A percentile compares a stretch with the other conserved stretches of the same genome.
phyloP scores from a whole-genome alignment of 2,113 vertebrate genomes.

The Cyphomyrus plagiostoma region DNA sequence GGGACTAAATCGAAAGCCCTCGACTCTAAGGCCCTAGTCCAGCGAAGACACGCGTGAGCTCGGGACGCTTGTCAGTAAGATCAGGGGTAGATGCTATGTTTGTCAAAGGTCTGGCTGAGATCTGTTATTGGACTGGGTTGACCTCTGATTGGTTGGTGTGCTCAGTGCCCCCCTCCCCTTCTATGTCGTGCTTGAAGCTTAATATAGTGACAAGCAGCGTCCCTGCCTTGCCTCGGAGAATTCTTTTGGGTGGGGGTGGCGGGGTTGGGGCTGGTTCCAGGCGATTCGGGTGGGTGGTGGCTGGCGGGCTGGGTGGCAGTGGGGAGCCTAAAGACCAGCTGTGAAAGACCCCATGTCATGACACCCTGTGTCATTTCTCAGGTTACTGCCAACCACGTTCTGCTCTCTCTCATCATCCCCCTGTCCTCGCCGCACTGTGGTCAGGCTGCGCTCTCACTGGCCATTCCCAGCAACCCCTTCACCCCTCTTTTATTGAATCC shows the following conservation, averaged over 20 bases:
- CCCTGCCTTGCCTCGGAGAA: neutral
- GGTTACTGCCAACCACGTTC: conserved; percentile 51
- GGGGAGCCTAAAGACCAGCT: conserved; percentile 47
- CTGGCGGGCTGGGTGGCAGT: conserved; percentile 13
- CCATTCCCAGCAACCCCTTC: neutral
- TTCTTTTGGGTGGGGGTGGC: conserved; percentile 30
- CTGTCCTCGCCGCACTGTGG: neutral
- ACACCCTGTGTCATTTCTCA: conserved; percentile 57
- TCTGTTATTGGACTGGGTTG: neutral
- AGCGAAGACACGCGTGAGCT: neutral
- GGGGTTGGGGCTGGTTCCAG: conserved; percentile 5
- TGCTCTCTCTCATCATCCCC: neutral
- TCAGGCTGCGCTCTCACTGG: neutral
- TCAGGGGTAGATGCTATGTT: neutral
- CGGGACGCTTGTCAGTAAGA: neutral
- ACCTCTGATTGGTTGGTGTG: neutral
- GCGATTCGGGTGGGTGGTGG: neutral
- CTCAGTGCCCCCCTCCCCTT: conserved; percentile 28
- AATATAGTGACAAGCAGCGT: neutral
- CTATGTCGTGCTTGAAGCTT: conserved; percentile 7
- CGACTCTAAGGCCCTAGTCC: neutral
- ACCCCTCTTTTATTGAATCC: neutral
- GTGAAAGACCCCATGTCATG: conserved; percentile 52
- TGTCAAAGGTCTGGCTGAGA: neutral
- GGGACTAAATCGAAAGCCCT: neutral